Evolutionary conservation across 1,140 invertebrate genomes (phyloP).

Genomic region (Heliothis virescens): DNA sequence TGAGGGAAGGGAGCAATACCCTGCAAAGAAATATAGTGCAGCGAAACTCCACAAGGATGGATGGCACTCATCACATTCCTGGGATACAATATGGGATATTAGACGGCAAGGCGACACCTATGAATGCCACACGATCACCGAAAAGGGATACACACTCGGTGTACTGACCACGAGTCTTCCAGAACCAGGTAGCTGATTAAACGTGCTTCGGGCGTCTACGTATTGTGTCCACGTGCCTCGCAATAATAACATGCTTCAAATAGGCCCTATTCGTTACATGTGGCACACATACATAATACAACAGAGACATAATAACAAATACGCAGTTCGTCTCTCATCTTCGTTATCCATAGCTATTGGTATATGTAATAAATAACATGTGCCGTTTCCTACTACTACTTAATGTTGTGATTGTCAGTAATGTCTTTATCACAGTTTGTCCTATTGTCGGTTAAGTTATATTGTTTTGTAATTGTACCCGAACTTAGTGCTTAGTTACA

Average conservation of each 20-base stretch:
- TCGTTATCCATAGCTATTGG: constrained; percentile 1
- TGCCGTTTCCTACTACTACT: constrained; percentile 2
- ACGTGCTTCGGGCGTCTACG: constrained; percentile 30
- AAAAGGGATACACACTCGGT: constrained; percentile 71
- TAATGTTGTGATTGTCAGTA: constrained; percentile 25
- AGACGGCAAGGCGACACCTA: constrained; percentile 64
- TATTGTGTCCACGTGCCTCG: constrained; percentile 38
- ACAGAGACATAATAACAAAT: constrained; percentile 29
- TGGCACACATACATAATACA: constrained; percentile 23
- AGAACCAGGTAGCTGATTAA: constrained; percentile 71
- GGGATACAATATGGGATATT: constrained; percentile 72
- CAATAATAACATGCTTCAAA: constrained; percentile 22
- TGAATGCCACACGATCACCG: constrained; percentile 74
- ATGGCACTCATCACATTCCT: constrained; percentile 69
- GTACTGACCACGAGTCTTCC: constrained; percentile 74
- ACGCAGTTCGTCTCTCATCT: constrained; percentile 28
- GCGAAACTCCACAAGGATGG: constrained; percentile 68
- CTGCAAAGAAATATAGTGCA: constrained; percentile 67
- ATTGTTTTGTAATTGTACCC: background rate
- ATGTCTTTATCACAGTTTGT: constrained; percentile 7
- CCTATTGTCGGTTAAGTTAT: constrained; percentile 4
- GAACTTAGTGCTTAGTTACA: background rate
- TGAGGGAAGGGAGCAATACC: constrained; percentile 62
- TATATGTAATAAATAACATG: constrained; percentile 3
- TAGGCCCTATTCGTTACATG: constrained; percentile 1